Evolutionary conservation across 2,888 invertebrate species (phyloP), one percentile per base, ranked within the genome.

Genomic region (Drosophila longiperda): DNA sequence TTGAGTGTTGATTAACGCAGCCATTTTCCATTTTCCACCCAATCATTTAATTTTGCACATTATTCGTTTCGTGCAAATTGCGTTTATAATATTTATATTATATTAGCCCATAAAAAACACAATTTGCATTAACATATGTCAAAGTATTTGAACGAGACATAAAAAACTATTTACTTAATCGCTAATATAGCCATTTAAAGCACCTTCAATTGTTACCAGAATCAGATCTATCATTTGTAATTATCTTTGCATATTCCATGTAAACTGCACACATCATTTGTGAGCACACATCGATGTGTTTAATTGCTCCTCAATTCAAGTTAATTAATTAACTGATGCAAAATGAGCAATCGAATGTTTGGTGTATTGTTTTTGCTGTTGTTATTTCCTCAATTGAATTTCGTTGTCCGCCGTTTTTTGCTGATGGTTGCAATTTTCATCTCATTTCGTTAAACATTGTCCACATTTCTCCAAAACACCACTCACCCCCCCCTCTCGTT

Each of bases 351-450:
- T 45, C 60, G 48, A 73, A 71, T 40, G 29, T 45, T 40, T 17
- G 4, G 3, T 48, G 7, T 45, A 12, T 23, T 65, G 52, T 38
- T 65, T 15, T 23, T 60, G 9, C 34, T 29, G 36, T 26, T 58
- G 20, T n/a, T n/a, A 23, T 64, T 59, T 7, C 3, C 20, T 20
- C 69, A 68, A 77, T 79, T 45, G 7, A 1, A 7, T 77, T 79
- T 6, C 15, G 33, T 66, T 68, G 53, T 57, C 66, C 57, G 61
- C 69, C 79, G 64, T 66, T 73, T 66, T 73, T 76, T 73, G 82
- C 85, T 75, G 75, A 78, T 75, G 78, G 69, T 59, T 74, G 79
- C 77, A 77, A 78, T 77, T 77, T 78, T 66, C 29, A 33, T 38
- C 66, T 29, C 29, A 12, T 52, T 52, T n/a, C n/a, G 11, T 23